Conservation (phyloP, 1,140 invertebrate genomes). For the Diuraphis noxia region DNA sequence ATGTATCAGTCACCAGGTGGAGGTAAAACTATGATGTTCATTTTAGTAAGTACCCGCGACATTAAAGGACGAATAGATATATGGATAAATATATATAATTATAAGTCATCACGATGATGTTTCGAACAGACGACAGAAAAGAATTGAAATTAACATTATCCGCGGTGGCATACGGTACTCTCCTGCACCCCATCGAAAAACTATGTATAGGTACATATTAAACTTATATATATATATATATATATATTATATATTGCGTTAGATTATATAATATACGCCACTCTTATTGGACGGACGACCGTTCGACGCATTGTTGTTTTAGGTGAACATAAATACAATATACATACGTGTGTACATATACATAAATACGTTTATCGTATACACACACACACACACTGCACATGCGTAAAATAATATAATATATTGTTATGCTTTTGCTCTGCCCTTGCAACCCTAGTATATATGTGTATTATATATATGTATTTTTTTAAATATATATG, state of each 20-base stretch:
- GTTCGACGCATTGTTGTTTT: conserved; percentile 17
- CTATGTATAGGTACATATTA: no score
- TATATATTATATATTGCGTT: background rate
- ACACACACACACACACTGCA: background rate
- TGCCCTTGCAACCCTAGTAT: background rate
- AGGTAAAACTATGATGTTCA: background rate
- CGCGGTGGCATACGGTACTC: no score
- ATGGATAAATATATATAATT: background rate
- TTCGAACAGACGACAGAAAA: background rate
- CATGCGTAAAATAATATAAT: conserved; percentile 11
- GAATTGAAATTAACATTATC: background rate
- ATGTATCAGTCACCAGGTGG: background rate
- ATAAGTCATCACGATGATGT: no score
- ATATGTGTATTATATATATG: conserved; percentile 22
- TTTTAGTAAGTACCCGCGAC: background rate
- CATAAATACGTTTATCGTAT: background rate
- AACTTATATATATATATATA: background rate
- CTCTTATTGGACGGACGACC: conserved; percentile 32
- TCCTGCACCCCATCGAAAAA: no score
- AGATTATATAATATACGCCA: background rate
- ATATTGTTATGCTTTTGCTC: background rate
- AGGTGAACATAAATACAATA: conserved; percentile 1
- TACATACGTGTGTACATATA: background rate
- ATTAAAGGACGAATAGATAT: background rate
- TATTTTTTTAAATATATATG: background rate